Evolutionary conservation across 2,113 vertebrate species (phyloP).

Genomic region (Cariama cristata): DNA sequence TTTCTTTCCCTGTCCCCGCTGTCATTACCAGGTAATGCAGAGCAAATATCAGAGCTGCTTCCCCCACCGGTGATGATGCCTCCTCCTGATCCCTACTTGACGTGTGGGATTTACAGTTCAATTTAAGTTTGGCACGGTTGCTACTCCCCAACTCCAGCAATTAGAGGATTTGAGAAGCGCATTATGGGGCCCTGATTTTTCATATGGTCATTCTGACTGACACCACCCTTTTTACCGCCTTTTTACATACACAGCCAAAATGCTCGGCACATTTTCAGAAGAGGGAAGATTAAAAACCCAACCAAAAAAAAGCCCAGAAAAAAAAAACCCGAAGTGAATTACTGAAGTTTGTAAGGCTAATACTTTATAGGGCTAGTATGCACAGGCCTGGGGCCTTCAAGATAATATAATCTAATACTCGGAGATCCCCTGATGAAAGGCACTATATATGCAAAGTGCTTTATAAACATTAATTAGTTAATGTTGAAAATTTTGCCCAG

Average conservation of each 20-base stretch:
- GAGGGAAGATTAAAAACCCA: conserved; percentile 52
- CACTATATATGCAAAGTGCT: conserved; percentile 76
- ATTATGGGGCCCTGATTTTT: neutral
- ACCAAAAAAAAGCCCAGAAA: neutral
- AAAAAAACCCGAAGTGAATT: conserved; percentile 1
- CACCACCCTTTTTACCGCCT: neutral
- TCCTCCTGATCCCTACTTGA: neutral
- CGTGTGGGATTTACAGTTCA: neutral
- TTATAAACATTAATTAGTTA: conserved; percentile 77
- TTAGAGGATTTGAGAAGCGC: neutral
- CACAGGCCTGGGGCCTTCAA: conserved; percentile 66
- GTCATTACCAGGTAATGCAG: neutral
- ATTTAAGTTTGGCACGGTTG: neutral
- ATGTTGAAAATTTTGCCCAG: conserved; percentile 67
- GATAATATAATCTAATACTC: conserved; percentile 72
- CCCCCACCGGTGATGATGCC: neutral
- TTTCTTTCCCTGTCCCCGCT: neutral
- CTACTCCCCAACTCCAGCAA: neutral
- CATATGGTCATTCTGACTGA: conserved; percentile 32
- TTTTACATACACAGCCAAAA: conserved; percentile 7
- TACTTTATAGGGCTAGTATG: conserved; percentile 56
- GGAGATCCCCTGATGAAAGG: conserved; percentile 76
- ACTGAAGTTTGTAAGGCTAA: conserved; percentile 53
- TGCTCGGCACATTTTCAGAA: conserved; percentile 7
- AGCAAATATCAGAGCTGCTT: neutral